Evolutionary conservation across 2,113 vertebrate genomes (phyloP).

Genomic region (Arenaria interpres): DNA sequence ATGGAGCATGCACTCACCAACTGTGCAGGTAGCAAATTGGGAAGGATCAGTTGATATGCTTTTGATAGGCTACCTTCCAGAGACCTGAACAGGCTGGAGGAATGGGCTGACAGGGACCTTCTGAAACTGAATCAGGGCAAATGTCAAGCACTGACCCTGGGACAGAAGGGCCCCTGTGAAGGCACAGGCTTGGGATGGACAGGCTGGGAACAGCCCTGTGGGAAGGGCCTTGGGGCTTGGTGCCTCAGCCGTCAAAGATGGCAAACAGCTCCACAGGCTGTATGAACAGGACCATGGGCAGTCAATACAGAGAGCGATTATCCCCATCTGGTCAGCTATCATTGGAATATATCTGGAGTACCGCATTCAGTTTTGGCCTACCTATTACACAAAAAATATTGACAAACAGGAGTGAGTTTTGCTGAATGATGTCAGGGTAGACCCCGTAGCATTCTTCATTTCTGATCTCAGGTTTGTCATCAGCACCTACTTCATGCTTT

Average conservation of each 20-base stretch:
- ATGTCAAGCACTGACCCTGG: too few species aligned
- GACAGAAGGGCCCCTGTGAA: fast-evolving
- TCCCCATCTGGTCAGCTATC: not conserved
- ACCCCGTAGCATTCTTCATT: not conserved
- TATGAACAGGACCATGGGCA: not conserved
- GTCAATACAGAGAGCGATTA: not conserved
- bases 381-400: not conserved
- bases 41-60: not conserved
- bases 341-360: not conserved
- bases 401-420: not conserved
- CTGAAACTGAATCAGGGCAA: not conserved
- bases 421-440: not conserved
- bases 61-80: not conserved
- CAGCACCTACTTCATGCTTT: not conserved
- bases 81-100: not conserved
- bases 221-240: not conserved
- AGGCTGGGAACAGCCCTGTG: not conserved
- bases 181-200: not conserved
- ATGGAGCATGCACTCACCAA: not conserved
- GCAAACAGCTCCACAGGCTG: not conserved
- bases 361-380: not conserved
- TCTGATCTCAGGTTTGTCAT: not conserved
- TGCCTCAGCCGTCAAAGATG: not conserved
- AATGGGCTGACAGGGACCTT: not conserved
- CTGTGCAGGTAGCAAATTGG: not conserved